Evolutionary conservation across 2,888 invertebrate genomes (phyloP).

Genomic region (Stenichneumon culpator): DNA sequence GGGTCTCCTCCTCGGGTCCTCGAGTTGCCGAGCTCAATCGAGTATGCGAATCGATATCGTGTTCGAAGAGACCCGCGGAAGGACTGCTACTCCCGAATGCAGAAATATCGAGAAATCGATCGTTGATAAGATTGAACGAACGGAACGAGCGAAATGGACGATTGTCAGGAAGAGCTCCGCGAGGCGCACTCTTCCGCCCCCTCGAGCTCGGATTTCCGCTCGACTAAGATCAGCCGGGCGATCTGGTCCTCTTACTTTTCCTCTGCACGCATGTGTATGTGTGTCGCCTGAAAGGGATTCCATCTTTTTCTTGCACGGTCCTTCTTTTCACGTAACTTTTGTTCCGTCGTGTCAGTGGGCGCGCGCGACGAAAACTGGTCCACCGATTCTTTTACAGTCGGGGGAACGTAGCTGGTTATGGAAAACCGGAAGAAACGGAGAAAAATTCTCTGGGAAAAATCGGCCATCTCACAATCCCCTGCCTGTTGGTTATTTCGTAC

Average conservation of each 20-base stretch:
- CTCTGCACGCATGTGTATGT: slow-evolving; percentile 23
- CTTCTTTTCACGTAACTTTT: slow-evolving; percentile 43
- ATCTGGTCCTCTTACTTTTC: slow-evolving; percentile 32
- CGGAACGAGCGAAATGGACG: slow-evolving; percentile 55
- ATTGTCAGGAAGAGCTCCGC: slow-evolving; percentile 27
- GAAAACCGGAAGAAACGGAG: slow-evolving; percentile 29
- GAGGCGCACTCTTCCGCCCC: slow-evolving; percentile 56
- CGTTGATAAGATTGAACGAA: slow-evolving; percentile 69
- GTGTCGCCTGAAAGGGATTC: slow-evolving; percentile 21
- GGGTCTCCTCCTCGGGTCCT: not conserved
- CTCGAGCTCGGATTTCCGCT: slow-evolving; percentile 66
- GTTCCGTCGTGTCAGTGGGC: slow-evolving; percentile 28
- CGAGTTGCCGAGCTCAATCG: slow-evolving; percentile 51
- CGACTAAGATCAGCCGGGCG: slow-evolving; percentile 60
- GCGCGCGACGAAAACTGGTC: slow-evolving; percentile 19
- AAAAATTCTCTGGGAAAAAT: slow-evolving; percentile 18
- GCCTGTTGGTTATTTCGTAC: slow-evolving; percentile 48
- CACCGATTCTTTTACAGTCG: not conserved
- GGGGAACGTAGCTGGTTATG: slow-evolving; percentile 5
- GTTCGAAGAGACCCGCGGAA: slow-evolving; percentile 38
- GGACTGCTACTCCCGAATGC: slow-evolving; percentile 59
- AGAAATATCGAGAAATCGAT: slow-evolving; percentile 71
- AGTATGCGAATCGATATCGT: slow-evolving; percentile 63
- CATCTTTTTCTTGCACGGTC: slow-evolving; percentile 30
- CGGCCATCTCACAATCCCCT: not conserved